Evolutionary conservation across 2,888 invertebrate genomes (phyloP), one percentile per base, ranked within the genome.

Genomic region (Drosophila affinis): DNA sequence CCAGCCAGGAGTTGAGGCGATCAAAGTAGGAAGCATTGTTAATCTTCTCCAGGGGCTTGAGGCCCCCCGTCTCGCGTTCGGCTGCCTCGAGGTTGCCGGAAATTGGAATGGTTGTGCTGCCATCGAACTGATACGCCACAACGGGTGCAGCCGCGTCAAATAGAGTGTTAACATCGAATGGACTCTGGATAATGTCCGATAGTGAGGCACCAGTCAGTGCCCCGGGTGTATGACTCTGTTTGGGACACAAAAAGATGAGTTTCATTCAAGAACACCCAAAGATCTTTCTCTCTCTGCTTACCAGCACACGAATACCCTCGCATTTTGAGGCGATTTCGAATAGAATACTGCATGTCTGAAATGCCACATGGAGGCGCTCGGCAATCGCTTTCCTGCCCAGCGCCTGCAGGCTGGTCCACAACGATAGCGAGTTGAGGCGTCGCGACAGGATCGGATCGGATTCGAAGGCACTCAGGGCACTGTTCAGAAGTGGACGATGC

Each of bases 1-100:
- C 97, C 27, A 98, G 93, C 98, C 97, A 97, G 0, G 97, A 96
- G 92, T 97, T 97, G 0, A 97, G 93, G 89, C 97, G 97, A 91
- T 97, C 97, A 88, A 96, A 97, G 91, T 97, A 97, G 0, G 95
- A 94, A 12, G 95, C 88, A 80, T 92, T 92, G 44, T 88, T 87
- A 14, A 90, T 76, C 77, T 92, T 92, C 80, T 91, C 92, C 48
- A 92, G 84, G 2, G 91, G 86, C 79, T 88, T 90, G 9, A 81
- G 84, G 14, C 87, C 85, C 1, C 39, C 39, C 14, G 39, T 24
- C 21, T 72, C 72, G 5, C 57, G 68, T 10, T 47, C 75, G 9
- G 81, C 10, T n/a, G 79, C 79, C 1, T 61, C 34, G 3, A 61
- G 39, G 9, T 49, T 67, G 24, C 65, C 58, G 1, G 78, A 65